A percentile compares a stretch with the other conserved stretches of the same genome.
phyloP scores from a whole-genome alignment of 2,888 invertebrate species.

The Crepidodera aurea region DNA sequence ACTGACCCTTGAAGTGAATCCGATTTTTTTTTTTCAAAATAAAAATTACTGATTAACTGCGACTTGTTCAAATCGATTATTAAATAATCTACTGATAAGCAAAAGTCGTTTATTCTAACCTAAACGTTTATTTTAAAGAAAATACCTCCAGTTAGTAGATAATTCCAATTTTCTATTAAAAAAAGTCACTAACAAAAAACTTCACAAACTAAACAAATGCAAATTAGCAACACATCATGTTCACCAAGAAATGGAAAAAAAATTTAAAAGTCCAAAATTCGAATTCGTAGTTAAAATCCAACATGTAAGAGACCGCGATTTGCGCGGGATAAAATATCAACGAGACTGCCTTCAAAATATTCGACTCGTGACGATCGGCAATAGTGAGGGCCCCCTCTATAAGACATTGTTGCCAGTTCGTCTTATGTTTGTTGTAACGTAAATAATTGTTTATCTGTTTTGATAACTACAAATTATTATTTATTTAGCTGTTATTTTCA shows the following conservation, averaged over 20 bases:
- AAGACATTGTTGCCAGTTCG: constrained; percentile 5
- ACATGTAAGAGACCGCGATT: background rate
- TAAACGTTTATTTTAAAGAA: too few relatives aligned
- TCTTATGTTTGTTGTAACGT: background rate
- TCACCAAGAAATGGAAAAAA: too few relatives aligned
- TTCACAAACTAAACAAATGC: background rate
- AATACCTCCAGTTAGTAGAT: too few relatives aligned
- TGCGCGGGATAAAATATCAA: constrained; percentile 21
- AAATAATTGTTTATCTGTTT: background rate
- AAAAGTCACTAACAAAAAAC: background rate
- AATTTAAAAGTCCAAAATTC: background rate
- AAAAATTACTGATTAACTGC: too few relatives aligned
- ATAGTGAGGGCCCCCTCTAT: constrained; percentile 19
- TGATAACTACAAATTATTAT: background rate
- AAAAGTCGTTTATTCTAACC: too few relatives aligned
- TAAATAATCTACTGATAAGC: too few relatives aligned
- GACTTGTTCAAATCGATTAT: too few relatives aligned
- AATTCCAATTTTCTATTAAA: background rate
- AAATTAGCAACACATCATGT: too few relatives aligned
- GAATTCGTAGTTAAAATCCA: background rate
- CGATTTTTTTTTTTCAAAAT: too few relatives aligned
- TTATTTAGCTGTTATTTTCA: too few relatives aligned
- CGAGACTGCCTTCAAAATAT: constrained; percentile 24
- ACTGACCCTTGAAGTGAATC: too few relatives aligned
- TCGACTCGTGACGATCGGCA: constrained; percentile 7